Evolutionary conservation across 2,797 vertebrate species (phyloP).

Genomic region (Channa striata): DNA sequence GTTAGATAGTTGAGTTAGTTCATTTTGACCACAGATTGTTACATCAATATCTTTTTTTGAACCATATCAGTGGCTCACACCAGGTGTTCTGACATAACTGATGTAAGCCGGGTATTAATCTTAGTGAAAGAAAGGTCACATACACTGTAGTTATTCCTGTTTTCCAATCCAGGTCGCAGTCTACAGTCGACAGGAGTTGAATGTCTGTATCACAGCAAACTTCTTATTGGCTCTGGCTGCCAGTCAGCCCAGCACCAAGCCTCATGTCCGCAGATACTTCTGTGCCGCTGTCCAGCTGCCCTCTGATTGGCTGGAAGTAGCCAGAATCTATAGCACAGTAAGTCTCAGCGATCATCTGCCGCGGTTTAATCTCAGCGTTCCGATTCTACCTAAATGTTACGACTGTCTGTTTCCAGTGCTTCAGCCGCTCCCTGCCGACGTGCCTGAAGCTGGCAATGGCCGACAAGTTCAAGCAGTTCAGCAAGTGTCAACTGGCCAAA

Average conservation of each 20-base stretch:
- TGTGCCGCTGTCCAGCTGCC: conserved; percentile 88
- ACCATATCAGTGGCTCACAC: too few relatives aligned
- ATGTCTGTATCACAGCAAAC: conserved; percentile 88
- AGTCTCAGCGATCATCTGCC: conserved; percentile 5
- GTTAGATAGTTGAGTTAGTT: too few relatives aligned
- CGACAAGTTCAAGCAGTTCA: conserved; percentile 91
- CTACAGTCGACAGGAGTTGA: conserved; percentile 90
- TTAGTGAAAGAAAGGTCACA: too few relatives aligned
- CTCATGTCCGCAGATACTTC: conserved; percentile 89
- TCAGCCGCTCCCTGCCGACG: conserved; percentile 83
- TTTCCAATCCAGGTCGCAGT: conserved; percentile 84
- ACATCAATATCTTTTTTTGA: too few relatives aligned
- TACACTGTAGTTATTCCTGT: not conserved
- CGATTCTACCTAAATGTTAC: not conserved
- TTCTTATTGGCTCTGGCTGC: conserved; percentile 88
- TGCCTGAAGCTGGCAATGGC: conserved; percentile 88
- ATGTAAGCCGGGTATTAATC: not conserved
- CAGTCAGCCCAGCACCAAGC: conserved; percentile 80
- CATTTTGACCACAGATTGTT: too few relatives aligned
- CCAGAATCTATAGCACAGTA: conserved; percentile 83
- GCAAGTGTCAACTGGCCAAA: conserved; percentile 91
- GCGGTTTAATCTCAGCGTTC: not conserved
- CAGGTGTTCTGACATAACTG: too few relatives aligned
- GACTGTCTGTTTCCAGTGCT: conserved; percentile 76
- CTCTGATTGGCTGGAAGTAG: conserved; percentile 92